Evolutionary conservation across 2,888 invertebrate species (phyloP), one percentile per base, ranked within the genome.

Genomic region (Ernsta delagoae): DNA sequence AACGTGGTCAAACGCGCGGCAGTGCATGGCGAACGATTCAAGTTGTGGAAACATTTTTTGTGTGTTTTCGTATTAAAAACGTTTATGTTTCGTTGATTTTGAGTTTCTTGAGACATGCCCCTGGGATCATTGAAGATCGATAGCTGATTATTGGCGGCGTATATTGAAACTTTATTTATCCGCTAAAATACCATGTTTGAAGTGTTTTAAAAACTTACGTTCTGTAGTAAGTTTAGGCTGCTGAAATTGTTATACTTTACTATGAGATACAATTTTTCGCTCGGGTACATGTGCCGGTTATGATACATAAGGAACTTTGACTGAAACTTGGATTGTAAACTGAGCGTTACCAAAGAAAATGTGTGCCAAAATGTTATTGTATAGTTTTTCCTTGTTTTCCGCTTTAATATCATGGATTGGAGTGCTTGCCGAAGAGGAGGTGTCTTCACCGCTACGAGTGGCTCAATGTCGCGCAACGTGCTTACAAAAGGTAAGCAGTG

Each of bases 401-500:
- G 80, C 87, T 76, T 78, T 91, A 75, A 83, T 89, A 79, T 85
- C 88, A 78, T 91, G 93, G 93, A 92, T 92, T 89, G 92, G 88
- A 83, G 92, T 90, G 84, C 78, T 84, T 65, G 95, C 94, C 75
- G 95, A 95, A 79, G 95, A 95, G 90, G 95, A 96, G 84, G 95
- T 96, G 77, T 95, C 95, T 72, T 96, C 96, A 79, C 96, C 96
- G 70, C 88, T 96, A 75, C 94, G 96, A 80, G 96, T 96, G 77
- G 96, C 96, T 77, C 96, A 96, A 80, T 96, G 96, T 86, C 90
- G 96, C 86, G 96, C 96, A 75, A 95, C 95, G 76, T 96, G 96
- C 88, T 94, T 96, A 80, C 95, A 95, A 93, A 95, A 95, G 95
- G 96, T 96, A 93, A 83, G 74, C 60, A 59, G 31, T 41, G 3